Evolutionary conservation across 2,797 vertebrate genomes (phyloP).

Genomic region (Semaprochilodus insignis): DNA sequence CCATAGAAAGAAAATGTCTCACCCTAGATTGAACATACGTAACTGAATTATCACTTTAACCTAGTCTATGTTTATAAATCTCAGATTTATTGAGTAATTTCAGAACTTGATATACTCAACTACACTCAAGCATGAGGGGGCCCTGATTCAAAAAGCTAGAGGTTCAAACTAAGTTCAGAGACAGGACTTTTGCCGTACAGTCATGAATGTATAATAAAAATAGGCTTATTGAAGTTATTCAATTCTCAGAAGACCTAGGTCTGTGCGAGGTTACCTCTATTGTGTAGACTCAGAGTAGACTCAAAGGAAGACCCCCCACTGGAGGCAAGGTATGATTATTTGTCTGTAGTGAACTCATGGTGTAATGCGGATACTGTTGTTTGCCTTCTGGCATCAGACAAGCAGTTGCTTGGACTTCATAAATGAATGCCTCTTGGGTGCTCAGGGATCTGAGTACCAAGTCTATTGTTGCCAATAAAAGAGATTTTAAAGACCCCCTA

Average conservation of each 20-base stretch:
- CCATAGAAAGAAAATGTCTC: background rate
- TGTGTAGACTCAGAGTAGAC: conserved; percentile 50
- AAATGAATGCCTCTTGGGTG: background rate
- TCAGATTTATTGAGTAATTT: background rate
- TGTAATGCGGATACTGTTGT: conserved; percentile 61
- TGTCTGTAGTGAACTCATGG: conserved; percentile 56
- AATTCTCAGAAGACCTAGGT: background rate
- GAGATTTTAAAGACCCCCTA: background rate
- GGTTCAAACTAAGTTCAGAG: background rate
- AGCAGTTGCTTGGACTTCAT: conserved; percentile 49
- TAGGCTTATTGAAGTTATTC: background rate
- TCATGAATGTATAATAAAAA: too few species aligned
- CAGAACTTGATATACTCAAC: background rate
- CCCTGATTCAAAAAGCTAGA: background rate
- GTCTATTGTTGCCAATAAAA: background rate
- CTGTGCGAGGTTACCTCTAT: background rate
- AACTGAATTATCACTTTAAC: background rate
- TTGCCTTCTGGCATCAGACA: conserved; percentile 64
- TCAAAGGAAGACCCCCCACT: conserved; percentile 65
- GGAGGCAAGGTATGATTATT: conserved; percentile 58
- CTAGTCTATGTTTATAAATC: too few species aligned
- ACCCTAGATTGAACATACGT: background rate
- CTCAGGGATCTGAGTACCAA: background rate
- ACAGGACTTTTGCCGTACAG: background rate
- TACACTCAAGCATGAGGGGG: background rate